A percentile compares a stretch with the other conserved stretches of the same genome.
Conservation (phyloP, 2,888 invertebrate species). For the Rhorus exstirpatorius region DNA sequence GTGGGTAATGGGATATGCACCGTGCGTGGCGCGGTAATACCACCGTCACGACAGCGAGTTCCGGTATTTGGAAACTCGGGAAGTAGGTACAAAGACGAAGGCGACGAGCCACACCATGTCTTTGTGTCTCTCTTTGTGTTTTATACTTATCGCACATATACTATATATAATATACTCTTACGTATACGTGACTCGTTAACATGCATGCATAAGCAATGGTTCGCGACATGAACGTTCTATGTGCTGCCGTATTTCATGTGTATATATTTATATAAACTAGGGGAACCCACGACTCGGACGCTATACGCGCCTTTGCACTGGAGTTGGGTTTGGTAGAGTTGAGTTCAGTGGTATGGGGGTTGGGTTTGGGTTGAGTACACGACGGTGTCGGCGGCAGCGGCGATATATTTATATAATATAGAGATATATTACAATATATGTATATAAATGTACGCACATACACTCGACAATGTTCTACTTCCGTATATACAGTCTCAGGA, state of each 20-base stretch:
- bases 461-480: constrained; percentile 45
- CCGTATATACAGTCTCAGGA: constrained; percentile 40
- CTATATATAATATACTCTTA: constrained; percentile 9
- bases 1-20: not conserved
- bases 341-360: too few relatives aligned
- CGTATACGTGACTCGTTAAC: constrained; percentile 53
- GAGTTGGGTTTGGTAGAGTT: too few relatives aligned
- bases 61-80: constrained; percentile 72
- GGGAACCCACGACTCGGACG: too few relatives aligned
- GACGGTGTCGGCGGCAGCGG: too few relatives aligned
- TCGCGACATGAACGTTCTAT: constrained; percentile 17
- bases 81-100: constrained; percentile 69
- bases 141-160: constrained; percentile 25
- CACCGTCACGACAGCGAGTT: constrained; percentile 53
- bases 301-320: too few relatives aligned
- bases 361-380: too few relatives aligned
- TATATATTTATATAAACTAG: not conserved
- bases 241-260: not conserved
- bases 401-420: too few relatives aligned
- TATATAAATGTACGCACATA: not conserved
- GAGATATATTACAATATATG: too few relatives aligned
- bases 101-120: constrained; percentile 24
- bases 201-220: constrained; percentile 72
- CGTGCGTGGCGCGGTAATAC: constrained; percentile 23
- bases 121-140: constrained; percentile 28